phyloP scores from a whole-genome alignment of 2,888 invertebrate species.

The Cheilosia grossa region DNA sequence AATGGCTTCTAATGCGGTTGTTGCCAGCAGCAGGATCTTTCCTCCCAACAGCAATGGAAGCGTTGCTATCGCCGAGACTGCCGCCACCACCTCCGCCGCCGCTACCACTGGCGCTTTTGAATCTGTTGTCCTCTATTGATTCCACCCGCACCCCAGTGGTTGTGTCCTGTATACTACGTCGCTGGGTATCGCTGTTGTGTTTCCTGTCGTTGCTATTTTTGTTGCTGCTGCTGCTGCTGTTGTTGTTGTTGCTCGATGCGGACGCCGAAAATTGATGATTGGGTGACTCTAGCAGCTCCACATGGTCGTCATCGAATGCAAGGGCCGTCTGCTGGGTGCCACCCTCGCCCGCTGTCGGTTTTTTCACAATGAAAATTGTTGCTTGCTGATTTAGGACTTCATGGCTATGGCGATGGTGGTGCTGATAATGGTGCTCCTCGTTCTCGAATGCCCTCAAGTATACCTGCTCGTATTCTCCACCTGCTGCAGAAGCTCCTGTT shows the following conservation, averaged over 20 bases:
- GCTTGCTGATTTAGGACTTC: slow-evolving; percentile 71
- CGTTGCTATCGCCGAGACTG: slow-evolving; percentile 29
- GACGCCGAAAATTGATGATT: slow-evolving; percentile 75
- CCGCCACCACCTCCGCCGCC: slow-evolving; percentile 9
- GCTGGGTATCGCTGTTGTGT: slow-evolving; percentile 42
- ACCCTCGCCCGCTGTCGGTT: slow-evolving; percentile 30
- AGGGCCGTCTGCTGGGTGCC: slow-evolving; percentile 49
- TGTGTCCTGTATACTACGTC: slow-evolving; percentile 38
- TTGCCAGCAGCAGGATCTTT: slow-evolving; percentile 66
- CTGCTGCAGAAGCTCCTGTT: slow-evolving; percentile 45
- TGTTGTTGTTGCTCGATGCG: slow-evolving; percentile 30
- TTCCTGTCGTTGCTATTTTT: slow-evolving; percentile 52
- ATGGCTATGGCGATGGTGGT: slow-evolving; percentile 56
- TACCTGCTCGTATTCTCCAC: slow-evolving; percentile 53
- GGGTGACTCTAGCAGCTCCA: slow-evolving; percentile 76
- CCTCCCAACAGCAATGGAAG: slow-evolving; percentile 26
- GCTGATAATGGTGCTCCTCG: slow-evolving; percentile 54
- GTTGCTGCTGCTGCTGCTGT: slow-evolving; percentile 13
- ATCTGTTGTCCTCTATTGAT: slow-evolving; percentile 70
- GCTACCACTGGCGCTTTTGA: slow-evolving; percentile 38
- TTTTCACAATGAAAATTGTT: slow-evolving; percentile 71
- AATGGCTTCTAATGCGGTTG: slow-evolving; percentile 74
- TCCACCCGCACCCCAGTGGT: slow-evolving; percentile 31
- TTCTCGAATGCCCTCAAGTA: slow-evolving; percentile 61
- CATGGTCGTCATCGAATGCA: slow-evolving; percentile 74